Conservation (phyloP, 1,140 invertebrate species). For the Pseudomyrmex cubaensis region DNA sequence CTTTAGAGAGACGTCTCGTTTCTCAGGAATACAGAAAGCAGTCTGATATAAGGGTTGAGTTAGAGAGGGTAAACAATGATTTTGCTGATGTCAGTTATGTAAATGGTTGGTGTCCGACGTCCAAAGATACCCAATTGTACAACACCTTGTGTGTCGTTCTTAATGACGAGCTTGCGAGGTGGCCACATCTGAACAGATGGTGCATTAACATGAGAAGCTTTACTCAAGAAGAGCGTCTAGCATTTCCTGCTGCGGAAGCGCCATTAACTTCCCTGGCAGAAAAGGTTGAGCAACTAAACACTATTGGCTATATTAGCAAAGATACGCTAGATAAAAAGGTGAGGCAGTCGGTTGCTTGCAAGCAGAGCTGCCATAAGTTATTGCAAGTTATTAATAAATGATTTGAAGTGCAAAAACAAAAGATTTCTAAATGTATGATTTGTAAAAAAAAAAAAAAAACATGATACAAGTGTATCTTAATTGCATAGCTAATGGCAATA, state of each 20-base stretch:
- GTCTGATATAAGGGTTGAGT: conserved; percentile 67
- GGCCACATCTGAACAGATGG: conserved; percentile 86
- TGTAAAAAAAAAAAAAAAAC: not conserved
- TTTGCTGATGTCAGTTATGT: conserved; percentile 86
- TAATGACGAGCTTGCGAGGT: conserved; percentile 81
- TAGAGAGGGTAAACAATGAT: conserved; percentile 79
- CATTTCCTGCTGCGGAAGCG: conserved; percentile 77
- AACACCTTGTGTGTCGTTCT: conserved; percentile 78
- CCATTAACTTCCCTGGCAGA: conserved; percentile 45
- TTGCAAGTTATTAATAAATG: not conserved
- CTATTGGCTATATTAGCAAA: conserved; percentile 26
- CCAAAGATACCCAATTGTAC: conserved; percentile 84
- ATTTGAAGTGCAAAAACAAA: not conserved
- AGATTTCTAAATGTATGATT: not conserved
- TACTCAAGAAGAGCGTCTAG: conserved; percentile 83
- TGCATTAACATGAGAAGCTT: conserved; percentile 87
- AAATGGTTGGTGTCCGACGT: conserved; percentile 85
- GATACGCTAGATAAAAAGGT: conserved; percentile 77
- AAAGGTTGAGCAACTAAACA: conserved; percentile 63
- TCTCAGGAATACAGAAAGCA: conserved; percentile 56
- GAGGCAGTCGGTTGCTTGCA: conserved; percentile 74
- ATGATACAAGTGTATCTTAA: not conserved
- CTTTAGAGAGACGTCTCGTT: conserved; percentile 41
- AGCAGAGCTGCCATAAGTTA: conserved; percentile 73
- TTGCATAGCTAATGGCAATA: conserved; percentile 48